These are phyloP conservation scores for Anguilla obscura DNA, from an alignment of 2,797 vertebrate species.

Conservation along the genomic window DNA sequence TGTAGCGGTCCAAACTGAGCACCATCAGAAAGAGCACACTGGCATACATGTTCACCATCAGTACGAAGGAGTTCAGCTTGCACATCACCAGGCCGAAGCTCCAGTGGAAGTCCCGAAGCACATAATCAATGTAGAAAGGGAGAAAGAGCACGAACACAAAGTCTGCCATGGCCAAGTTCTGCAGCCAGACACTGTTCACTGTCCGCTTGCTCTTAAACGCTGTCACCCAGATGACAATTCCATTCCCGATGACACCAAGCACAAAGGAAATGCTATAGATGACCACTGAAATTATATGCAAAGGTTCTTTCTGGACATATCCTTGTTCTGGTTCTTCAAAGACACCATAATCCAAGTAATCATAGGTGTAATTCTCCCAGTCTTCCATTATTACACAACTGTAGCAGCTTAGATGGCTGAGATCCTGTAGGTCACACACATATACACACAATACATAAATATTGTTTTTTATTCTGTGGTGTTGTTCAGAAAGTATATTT, in stretches of 20 bases:
- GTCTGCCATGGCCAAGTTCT: slow-evolving; percentile 91
- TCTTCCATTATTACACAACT: slow-evolving; percentile 23
- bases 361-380: slow-evolving; percentile 69
- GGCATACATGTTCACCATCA: slow-evolving; percentile 91
- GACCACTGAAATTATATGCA: slow-evolving; percentile 84
- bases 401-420: not conserved
- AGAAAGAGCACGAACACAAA: slow-evolving; percentile 92
- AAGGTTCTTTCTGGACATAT: slow-evolving; percentile 65
- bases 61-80: slow-evolving; percentile 90
- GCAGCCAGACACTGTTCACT: slow-evolving; percentile 87
- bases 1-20: slow-evolving; percentile 88
- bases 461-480: not conserved
- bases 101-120: slow-evolving; percentile 91
- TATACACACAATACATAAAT: not conserved
- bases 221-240: slow-evolving; percentile 89
- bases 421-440: not conserved
- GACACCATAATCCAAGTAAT: slow-evolving; percentile 77
- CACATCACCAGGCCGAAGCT: slow-evolving; percentile 86
- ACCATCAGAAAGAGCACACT: slow-evolving; percentile 92
- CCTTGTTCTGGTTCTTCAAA: slow-evolving; percentile 61
- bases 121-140: slow-evolving; percentile 89
- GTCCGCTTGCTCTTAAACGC: slow-evolving; percentile 88
- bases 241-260: slow-evolving; percentile 88
- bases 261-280: slow-evolving; percentile 84
- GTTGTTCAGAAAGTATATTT: not conserved